Evolutionary conservation across 1,140 invertebrate species (phyloP), one percentile per base, ranked within the genome.

Genomic region (Thrips palmi): DNA sequence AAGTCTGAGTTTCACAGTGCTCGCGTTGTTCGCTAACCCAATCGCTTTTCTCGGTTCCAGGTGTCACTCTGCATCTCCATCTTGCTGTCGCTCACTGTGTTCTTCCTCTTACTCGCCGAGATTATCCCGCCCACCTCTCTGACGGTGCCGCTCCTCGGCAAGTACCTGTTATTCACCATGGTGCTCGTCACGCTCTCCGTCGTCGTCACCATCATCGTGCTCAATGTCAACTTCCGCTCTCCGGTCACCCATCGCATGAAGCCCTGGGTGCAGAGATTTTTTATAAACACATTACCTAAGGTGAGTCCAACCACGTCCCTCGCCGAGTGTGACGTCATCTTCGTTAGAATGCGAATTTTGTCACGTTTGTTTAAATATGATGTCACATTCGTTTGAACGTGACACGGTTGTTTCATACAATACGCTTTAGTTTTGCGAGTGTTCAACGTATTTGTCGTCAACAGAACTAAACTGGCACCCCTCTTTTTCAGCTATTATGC

Each of bases 141-240:
- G 31, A 93, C 93, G 30, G 89, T 99, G 39, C 93, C 94, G 25
- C 66, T 99, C 33, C 70, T 99, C 44, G 93, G 93, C 45, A 96
- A 96, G 68, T 99, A 98, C 67, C 70, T 99, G 24, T 70, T 98
- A 17, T 99, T 99, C 63, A 99, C 94, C 28, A 97, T 99, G 91
- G 88, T 97, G 53, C 70, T 99, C 49, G 93, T 98, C 45, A 97
- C 93, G 23, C 66, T 96, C 32, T 97, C 92, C 33, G 93, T 98
- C 49, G 79, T 98, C 41, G 85, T 96, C 41, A 97, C 94, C 47
- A 97, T 98, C 51, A 84, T 87, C 45, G 91, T 98, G 49, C 70
- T 98, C 45, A 98, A 98, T 62, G 83, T 99, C 39, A 97, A 98
- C 64, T 98, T 97, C 67, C 80, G 94, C 51, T 84, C 91, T 23